These are phyloP conservation scores for Hesperia comma DNA, from an alignment of 2,888 invertebrate species.

Conservation along the genomic window DNA sequence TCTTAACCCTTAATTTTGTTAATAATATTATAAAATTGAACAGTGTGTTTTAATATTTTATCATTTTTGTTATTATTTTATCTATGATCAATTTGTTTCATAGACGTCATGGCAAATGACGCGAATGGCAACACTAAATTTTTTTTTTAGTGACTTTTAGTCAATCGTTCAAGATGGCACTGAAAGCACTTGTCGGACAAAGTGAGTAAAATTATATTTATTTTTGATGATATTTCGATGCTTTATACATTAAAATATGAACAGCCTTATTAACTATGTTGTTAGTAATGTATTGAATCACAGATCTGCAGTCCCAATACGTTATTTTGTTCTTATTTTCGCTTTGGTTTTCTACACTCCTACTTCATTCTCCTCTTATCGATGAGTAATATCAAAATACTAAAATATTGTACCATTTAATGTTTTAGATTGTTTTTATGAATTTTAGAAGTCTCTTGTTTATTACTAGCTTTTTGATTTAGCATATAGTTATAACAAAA, in stretches of 20 bases:
- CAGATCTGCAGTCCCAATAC: neutral
- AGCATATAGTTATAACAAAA: neutral
- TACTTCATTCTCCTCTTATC: conserved; percentile 38
- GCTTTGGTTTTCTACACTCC: neutral
- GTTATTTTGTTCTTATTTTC: neutral
- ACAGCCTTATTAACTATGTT: neutral
- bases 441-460: neutral
- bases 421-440: neutral
- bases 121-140: conserved; percentile 18
- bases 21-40: too few relatives aligned
- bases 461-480: neutral
- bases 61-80: too few relatives aligned
- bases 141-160: conserved; percentile 55
- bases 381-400: conserved; percentile 43
- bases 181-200: conserved; percentile 93
- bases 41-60: too few relatives aligned
- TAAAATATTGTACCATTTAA: neutral
- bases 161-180: conserved; percentile 89
- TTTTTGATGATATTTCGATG: conserved; percentile 17
- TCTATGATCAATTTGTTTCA: too few relatives aligned
- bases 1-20: too few relatives aligned
- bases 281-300: neutral
- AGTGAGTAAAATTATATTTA: conserved; percentile 86
- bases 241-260: conserved; percentile 11
- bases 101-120: too few relatives aligned